Evolutionary conservation across 2,888 invertebrate species (phyloP), one percentile per base, ranked within the genome.

Genomic region (Tiliacea citrago): DNA sequence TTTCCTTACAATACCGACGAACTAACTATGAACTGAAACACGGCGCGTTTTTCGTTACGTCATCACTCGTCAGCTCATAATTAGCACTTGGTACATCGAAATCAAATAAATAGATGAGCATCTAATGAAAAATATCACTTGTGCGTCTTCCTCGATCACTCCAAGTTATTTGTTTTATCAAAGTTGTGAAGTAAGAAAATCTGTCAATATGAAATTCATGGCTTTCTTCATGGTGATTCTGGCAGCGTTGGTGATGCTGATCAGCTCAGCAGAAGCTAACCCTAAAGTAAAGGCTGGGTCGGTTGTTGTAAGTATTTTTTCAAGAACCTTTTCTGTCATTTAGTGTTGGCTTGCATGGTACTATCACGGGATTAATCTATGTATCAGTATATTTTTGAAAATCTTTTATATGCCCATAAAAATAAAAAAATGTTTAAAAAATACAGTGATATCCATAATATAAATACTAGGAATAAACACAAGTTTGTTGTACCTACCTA

Each of bases 181-280:
- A 42, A 68, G 24, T 63, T 55, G 16, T n/a, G 16, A 51, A 47
- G n/a, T 9, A 65, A 21, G 47, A 53, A 21, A 18, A 60, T 42
- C 39, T 4, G 18, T 58, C 67, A 81, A 65, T 16, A 85, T 85
- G 85, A 85, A 85, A 73, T 75, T 79, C 63, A 18, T 72, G 21
- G 68, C 63, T 47, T 76, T 78, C n/a, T 68, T 85, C 39, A 12
- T 85, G 63, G 51, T 75, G 47, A 47, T 85, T 45, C 61, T 85
- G 45, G 66, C 72, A 0, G 61, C 63, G 7, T 69, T 84, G 66
- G 69, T 60, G 10, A 82, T 82, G 68, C 51, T 85, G 21, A 55
- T 63, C 21, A 70, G 66, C 39, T 24, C 63, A 21, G 39, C 68
- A 57, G 75, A 80, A 69, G 86, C 86, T 12, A 66, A 74, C 18